These are phyloP conservation scores for Diarsia rubi DNA, from an alignment of 2,888 invertebrate genomes.

Conservation along the genomic window DNA sequence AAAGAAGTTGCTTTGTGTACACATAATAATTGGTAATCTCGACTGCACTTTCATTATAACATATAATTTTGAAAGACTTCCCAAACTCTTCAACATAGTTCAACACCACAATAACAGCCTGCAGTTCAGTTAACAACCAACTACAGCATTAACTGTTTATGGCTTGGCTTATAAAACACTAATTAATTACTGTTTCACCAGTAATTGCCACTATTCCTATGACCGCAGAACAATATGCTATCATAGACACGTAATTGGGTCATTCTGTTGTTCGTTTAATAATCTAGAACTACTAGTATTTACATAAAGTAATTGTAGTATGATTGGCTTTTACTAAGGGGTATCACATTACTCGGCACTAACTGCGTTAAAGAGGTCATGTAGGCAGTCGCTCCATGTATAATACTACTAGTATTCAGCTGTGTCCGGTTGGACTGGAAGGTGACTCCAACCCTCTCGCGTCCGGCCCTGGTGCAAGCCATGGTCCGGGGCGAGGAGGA, in stretches of 20 bases:
- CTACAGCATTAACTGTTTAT: neutral
- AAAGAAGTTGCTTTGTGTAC: no score
- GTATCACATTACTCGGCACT: no score
- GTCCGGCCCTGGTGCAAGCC: no score
- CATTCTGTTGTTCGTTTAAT: neutral
- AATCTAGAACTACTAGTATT: neutral
- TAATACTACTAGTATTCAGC: no score
- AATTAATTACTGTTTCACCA: slow-evolving; percentile 20
- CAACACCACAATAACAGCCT: neutral
- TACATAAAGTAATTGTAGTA: neutral
- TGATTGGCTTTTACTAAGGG: no score
- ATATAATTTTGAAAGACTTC: neutral
- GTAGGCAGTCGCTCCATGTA: no score
- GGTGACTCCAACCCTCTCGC: no score
- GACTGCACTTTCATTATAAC: no score
- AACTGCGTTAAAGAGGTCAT: no score
- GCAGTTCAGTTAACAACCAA: neutral
- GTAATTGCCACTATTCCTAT: slow-evolving; percentile 1
- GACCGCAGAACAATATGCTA: slow-evolving; percentile 1
- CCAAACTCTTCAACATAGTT: neutral
- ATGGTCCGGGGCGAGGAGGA: no score
- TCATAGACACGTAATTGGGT: slow-evolving; percentile 16
- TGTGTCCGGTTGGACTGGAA: no score
- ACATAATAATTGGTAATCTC: no score
- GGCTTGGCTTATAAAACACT: slow-evolving; percentile 6